Evolutionary conservation across 2,888 invertebrate genomes (phyloP), one percentile per base, ranked within the genome.

Genomic region (Dastarcus helophoroides): DNA sequence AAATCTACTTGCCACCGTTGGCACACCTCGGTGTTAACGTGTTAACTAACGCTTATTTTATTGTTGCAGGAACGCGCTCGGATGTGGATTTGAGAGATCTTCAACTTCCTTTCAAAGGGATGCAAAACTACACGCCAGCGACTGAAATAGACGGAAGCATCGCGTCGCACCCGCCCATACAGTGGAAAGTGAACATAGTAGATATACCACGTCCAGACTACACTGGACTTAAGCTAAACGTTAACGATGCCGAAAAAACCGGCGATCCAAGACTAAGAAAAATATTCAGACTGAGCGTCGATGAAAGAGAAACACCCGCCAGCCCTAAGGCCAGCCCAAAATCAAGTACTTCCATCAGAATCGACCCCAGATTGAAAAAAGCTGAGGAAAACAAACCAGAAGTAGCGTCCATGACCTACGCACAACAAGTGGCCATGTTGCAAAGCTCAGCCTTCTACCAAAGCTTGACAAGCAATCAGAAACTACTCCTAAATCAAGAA

Each of bases 101-200:
- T 43, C 69, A 71, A 14, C 57, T 81, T 33, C 83, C 85, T 0
- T 85, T 86, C 50, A 83, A 85, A 55, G 74, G 79, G 26, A 64
- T 66, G 47, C 76, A 81, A n/a, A 76, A 81, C 44, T 85, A 84
- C 54, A 73, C 79, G 8, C 85, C 88, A 1, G 86, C 86, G 14
- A 81, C 79, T 0, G 89, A 89, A 65, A 86, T 89, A 37, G 83
- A 86, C 51, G 88, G 81, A 5, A 82, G 83, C 19, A 69, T 83
- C 24, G 75, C 75, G 29, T 79, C 81, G 22, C 86, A 88, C 54
- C 73, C 76, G 1, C 79, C 80, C 0, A 76, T 88, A 29, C 45
- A 62, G 1, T 89, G 79, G 65, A 76, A 74, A 54, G 54, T 69
- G 8, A 42, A 56, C 22, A 48, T 63, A 8, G 58, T 83, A 31